These are phyloP conservation scores for Ctenicera cuprea DNA, from an alignment of 2,888 invertebrate species.

Conservation along the genomic window DNA sequence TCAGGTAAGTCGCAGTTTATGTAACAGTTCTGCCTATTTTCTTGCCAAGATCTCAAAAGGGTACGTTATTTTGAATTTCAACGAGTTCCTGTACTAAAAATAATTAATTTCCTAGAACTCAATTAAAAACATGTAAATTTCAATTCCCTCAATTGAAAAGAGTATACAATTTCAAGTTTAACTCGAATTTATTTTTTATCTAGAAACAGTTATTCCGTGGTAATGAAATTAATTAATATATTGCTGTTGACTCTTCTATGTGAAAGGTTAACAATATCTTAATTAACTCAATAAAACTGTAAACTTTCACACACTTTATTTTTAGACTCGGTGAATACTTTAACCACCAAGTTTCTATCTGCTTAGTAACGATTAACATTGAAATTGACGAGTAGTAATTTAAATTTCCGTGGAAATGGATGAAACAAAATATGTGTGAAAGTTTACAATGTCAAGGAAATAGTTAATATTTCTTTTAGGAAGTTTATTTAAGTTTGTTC, in stretches of 20 bases:
- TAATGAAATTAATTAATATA: constrained; percentile 31
- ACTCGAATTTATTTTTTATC: constrained; percentile 11
- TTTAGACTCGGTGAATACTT: constrained; percentile 12
- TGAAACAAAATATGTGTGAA: constrained; percentile 10
- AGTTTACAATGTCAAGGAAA: background rate
- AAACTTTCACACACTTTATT: constrained; percentile 29
- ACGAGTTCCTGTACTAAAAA: too few species aligned
- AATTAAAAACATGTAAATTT: too few species aligned
- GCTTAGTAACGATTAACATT: constrained; percentile 1
- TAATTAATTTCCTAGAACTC: too few species aligned
- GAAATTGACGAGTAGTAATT: constrained; percentile 7
- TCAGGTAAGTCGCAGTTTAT: constrained; percentile 20
- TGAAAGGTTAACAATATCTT: constrained; percentile 35
- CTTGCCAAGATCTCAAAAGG: too few species aligned
- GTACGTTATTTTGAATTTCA: background rate
- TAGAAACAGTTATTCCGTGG: constrained; percentile 3
- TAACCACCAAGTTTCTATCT: constrained; percentile 4
- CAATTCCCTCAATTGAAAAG: too few species aligned
- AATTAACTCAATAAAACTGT: constrained; percentile 30
- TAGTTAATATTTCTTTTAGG: background rate
- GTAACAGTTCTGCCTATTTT: background rate
- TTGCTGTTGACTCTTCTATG: constrained; percentile 3
- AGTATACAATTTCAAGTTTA: too few species aligned
- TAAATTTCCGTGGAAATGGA: background rate
- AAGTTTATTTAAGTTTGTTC: background rate